Percentiles rank a stretch among this genome's conserved stretches.
phyloP scores from a whole-genome alignment of 2,113 vertebrate genomes.

The Colinus virginianus region DNA sequence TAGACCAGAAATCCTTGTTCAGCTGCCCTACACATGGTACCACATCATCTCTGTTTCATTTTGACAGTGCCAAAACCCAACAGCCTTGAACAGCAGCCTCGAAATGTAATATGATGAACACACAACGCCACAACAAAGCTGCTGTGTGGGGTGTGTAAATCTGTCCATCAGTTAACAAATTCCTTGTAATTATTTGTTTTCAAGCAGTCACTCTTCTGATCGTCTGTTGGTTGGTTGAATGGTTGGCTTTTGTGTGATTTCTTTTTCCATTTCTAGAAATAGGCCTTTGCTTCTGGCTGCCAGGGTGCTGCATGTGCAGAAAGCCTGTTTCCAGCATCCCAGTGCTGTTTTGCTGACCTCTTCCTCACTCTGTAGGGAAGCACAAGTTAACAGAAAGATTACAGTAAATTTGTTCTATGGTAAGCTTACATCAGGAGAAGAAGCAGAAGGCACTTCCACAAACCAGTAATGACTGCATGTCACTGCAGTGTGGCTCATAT shows the following conservation, averaged over 20 bases:
- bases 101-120: slow-evolving; percentile 33
- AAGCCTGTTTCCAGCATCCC: slow-evolving; percentile 1
- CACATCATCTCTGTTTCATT: slow-evolving; percentile 30
- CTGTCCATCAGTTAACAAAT: slow-evolving; percentile 28
- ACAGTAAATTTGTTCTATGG: slow-evolving; percentile 67
- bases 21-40: slow-evolving; percentile 64
- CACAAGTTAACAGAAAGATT: slow-evolving; percentile 56
- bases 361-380: background rate
- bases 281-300: background rate
- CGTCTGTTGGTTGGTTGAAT: background rate
- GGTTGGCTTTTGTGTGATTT: background rate
- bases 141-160: slow-evolving; percentile 1
- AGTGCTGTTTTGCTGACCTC: background rate
- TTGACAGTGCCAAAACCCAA: slow-evolving; percentile 47
- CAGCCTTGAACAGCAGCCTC: slow-evolving; percentile 55
- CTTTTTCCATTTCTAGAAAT: background rate
- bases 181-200: slow-evolving; percentile 2
- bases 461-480: slow-evolving; percentile 58
- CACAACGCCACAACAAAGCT: slow-evolving; percentile 40
- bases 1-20: slow-evolving; percentile 36
- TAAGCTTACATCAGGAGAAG: slow-evolving; percentile 44
- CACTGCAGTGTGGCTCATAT: slow-evolving; percentile 33
- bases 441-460: slow-evolving; percentile 50
- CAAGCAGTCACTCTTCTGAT: background rate
- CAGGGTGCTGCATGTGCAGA: background rate